Evolutionary conservation across 1,140 invertebrate species (phyloP).

Genomic region (Aphidius ervi): DNA sequence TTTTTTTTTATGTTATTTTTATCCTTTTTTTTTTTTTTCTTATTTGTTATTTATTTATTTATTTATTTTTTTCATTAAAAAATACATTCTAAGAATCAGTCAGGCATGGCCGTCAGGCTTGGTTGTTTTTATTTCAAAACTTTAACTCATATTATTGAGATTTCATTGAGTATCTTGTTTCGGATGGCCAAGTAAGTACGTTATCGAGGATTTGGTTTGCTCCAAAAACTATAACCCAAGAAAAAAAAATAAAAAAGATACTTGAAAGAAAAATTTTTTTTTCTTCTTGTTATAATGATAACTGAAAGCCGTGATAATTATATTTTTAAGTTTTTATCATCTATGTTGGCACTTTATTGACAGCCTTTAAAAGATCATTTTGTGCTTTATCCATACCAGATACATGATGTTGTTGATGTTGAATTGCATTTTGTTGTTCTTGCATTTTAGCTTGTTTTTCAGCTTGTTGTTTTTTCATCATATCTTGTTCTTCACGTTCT

Average conservation of each 20-base stretch:
- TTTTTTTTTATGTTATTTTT: neutral
- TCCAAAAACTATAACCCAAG: conserved; percentile 12
- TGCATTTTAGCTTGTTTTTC: conserved; percentile 76
- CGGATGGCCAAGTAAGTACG: conserved; percentile 41
- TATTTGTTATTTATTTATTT: neutral
- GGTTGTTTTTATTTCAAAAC: conserved; percentile 15
- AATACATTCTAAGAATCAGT: conserved; percentile 45
- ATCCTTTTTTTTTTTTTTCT: conserved; percentile 11
- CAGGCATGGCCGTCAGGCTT: conserved; percentile 30
- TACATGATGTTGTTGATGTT: conserved; percentile 63
- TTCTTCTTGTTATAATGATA: neutral
- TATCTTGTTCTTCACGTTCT: conserved; percentile 85
- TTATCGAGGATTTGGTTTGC: conserved; percentile 32
- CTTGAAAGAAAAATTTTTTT: neutral
- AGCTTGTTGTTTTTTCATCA: conserved; percentile 84
- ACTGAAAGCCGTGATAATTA: conserved; percentile 10
- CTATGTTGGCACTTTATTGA: conserved; percentile 66
- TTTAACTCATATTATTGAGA: neutral
- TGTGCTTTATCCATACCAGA: conserved; percentile 61
- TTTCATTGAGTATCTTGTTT: too few relatives aligned
- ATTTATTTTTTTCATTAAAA: conserved; percentile 24
- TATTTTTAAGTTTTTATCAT: conserved; percentile 38
- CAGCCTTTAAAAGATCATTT: conserved; percentile 62
- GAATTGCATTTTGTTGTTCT: conserved; percentile 54
- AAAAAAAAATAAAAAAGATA: neutral